Percentiles rank a stretch among this genome's conserved stretches.
Evolutionary conservation across 2,797 vertebrate species (phyloP).

Genomic region (Helarctos malayanus): DNA sequence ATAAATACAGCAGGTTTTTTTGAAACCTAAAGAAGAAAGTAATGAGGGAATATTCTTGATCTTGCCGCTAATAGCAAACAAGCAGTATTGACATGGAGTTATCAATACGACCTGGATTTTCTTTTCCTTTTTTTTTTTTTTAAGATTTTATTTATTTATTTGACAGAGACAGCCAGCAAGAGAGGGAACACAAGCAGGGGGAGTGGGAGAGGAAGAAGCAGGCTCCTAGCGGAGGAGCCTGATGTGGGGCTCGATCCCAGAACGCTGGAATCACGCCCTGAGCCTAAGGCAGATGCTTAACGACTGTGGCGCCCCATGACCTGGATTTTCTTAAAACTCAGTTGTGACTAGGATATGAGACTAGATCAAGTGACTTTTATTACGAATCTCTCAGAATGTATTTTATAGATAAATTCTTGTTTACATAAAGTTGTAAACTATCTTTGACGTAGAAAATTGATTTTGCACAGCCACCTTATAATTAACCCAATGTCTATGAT

Average conservation of each 20-base stretch:
- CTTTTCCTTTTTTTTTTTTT: neutral
- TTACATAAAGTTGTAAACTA: conserved; percentile 5
- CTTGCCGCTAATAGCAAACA: neutral
- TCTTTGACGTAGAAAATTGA: neutral
- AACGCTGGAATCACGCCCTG: too few relatives aligned
- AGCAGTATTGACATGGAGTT: neutral
- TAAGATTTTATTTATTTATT: too few relatives aligned
- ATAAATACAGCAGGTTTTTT: neutral
- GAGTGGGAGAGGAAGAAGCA: too few relatives aligned
- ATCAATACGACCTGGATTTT: neutral
- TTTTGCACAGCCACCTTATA: neutral
- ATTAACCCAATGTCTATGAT: neutral
- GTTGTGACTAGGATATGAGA: neutral
- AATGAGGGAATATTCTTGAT: neutral
- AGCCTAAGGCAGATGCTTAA: too few relatives aligned
- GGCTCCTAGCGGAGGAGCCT: too few relatives aligned
- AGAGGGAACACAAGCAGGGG: too few relatives aligned
- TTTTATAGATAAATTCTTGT: neutral
- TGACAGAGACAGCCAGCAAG: too few relatives aligned
- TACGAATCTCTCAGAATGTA: neutral
- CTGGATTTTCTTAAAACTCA: conserved; percentile 21
- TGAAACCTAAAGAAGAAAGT: neutral
- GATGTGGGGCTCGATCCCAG: too few relatives aligned
- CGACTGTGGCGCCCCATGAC: neutral
- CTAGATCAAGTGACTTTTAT: neutral